phyloP scores from a whole-genome alignment of 2,888 invertebrate species.

The Lycia hirtaria region DNA sequence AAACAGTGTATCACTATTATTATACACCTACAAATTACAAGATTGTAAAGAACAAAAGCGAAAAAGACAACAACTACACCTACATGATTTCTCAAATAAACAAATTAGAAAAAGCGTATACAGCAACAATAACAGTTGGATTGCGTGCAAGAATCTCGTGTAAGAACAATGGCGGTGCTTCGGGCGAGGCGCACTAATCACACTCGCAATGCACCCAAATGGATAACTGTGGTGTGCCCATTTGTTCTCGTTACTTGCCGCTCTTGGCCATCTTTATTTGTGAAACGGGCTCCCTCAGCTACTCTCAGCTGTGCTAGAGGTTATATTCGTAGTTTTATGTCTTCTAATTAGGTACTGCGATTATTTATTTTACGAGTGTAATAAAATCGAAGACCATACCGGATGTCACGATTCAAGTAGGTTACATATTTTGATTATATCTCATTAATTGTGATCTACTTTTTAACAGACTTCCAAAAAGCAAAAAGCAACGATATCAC shows the following conservation, averaged over 20 bases:
- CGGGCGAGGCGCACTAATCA: conserved; percentile 76
- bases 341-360: no score
- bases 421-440: no score
- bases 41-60: background rate
- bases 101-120: conserved; percentile 48
- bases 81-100: conserved; percentile 33
- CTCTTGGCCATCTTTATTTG: conserved; percentile 7
- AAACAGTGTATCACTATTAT: background rate
- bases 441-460: no score
- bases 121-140: conserved; percentile 57
- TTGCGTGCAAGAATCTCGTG: conserved; percentile 77
- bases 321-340: no score
- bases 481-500: no score
- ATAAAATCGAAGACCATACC: no score
- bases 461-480: no score
- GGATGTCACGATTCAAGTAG: no score
- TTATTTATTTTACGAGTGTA: no score
- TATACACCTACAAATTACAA: background rate
- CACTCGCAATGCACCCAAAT: conserved; percentile 59
- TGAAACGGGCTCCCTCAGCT: background rate
- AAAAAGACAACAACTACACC: background rate
- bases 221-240: conserved; percentile 32
- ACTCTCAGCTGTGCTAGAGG: background rate
- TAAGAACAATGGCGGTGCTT: conserved; percentile 80
- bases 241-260: conserved; percentile 25